Conservation (phyloP, 2,888 invertebrate species). For the Caenorhabditis japonica region DNA sequence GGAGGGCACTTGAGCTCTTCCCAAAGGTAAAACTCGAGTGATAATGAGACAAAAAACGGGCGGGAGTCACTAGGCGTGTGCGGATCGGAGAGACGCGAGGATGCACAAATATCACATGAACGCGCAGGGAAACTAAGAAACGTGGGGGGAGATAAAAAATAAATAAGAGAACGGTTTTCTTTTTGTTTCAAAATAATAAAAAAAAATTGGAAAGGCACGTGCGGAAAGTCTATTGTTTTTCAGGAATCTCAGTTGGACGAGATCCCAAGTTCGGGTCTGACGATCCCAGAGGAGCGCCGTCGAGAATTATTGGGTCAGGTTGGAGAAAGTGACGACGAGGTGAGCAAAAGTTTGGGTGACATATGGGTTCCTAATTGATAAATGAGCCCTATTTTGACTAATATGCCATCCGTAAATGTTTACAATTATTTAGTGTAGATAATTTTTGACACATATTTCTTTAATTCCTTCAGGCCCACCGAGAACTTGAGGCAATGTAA, state of each 20-base stretch:
- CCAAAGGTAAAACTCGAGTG: slow-evolving; percentile 38
- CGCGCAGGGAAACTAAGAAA: slow-evolving; percentile 13
- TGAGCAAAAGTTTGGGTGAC: slow-evolving; percentile 4
- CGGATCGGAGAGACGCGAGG: slow-evolving; percentile 31
- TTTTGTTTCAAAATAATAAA: neutral
- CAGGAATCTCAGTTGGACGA: slow-evolving; percentile 70
- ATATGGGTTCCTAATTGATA: too few relatives aligned
- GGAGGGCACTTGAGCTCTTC: slow-evolving; percentile 43
- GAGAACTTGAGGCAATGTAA: too few relatives aligned
- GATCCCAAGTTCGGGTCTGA: slow-evolving; percentile 73
- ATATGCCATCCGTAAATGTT: too few relatives aligned
- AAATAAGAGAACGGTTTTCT: slow-evolving; percentile 6
- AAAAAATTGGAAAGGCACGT: slow-evolving; percentile 16
- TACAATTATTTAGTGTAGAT: too few relatives aligned
- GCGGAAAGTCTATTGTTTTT: slow-evolving; percentile 22
- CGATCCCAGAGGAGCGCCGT: slow-evolving; percentile 74
- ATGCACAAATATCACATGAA: slow-evolving; percentile 53
- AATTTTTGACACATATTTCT: too few relatives aligned
- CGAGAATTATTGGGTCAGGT: slow-evolving; percentile 70
- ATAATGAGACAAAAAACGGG: slow-evolving; percentile 48
- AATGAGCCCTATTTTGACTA: too few relatives aligned
- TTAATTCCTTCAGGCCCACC: too few relatives aligned
- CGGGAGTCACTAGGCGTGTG: slow-evolving; percentile 29
- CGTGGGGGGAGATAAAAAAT: slow-evolving; percentile 25
- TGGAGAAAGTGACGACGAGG: slow-evolving; percentile 60